phyloP scores from a whole-genome alignment of 2,797 vertebrate genomes.

The Spinibarbus caldwelli region DNA sequence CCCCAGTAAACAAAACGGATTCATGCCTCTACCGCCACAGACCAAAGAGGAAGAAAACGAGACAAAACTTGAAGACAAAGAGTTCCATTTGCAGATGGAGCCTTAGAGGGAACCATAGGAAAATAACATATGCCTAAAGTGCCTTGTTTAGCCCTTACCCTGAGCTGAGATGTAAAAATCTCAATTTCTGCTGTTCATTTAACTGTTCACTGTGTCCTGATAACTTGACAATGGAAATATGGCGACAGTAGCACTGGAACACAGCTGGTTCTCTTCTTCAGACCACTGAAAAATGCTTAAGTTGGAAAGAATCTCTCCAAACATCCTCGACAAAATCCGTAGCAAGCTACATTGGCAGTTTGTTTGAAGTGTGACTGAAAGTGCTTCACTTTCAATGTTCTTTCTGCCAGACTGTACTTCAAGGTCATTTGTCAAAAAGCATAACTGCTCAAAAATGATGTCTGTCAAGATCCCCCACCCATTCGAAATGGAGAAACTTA shows the following conservation, averaged over 20 bases:
- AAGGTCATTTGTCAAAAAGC: not conserved
- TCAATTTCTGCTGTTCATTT: conserved; percentile 55
- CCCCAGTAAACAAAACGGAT: conserved; percentile 81
- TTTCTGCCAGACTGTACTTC: not conserved
- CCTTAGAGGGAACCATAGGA: conserved; percentile 59
- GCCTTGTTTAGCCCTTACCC: conserved; percentile 69
- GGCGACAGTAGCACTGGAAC: conserved; percentile 13
- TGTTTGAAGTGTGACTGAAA: conserved; percentile 13
- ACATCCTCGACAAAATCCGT: conserved; percentile 12
- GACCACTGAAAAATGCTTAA: not conserved
- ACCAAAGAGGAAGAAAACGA: conserved; percentile 87
- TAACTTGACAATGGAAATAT: conserved; percentile 58
- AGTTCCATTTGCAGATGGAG: conserved; percentile 67
- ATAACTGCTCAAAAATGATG: not conserved
- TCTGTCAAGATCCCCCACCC: not conserved
- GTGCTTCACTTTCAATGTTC: not conserved
- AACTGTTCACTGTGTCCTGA: conserved; percentile 69
- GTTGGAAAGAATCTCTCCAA: not conserved
- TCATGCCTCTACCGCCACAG: conserved; percentile 76
- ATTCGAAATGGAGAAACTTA: not conserved
- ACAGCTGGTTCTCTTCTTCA: not conserved
- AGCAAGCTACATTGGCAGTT: conserved; percentile 37
- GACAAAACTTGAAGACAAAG: conserved; percentile 77
- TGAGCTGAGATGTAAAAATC: conserved; percentile 50
- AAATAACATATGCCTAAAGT: conserved; percentile 60